Base-by-base conservation (phyloP, 2,888 invertebrate species). In the Hetaerina titia region DNA sequence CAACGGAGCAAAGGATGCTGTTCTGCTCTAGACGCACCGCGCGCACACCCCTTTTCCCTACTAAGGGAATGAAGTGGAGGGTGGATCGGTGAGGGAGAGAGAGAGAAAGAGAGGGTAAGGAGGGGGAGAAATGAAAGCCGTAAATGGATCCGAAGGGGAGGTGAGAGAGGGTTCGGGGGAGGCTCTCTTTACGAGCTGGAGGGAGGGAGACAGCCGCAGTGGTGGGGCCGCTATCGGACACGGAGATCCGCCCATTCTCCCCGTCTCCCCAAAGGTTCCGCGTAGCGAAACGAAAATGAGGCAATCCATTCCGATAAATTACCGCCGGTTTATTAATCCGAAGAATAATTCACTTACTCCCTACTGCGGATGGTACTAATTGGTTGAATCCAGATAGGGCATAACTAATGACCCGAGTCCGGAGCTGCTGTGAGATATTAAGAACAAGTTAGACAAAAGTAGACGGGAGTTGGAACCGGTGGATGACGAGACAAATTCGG, bases 291-390 rank as follows among this genome's bases (percentile, higher is more conserved):
- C 17, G 31, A 74, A 56, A 81, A 31, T 45, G 57, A 89, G 89
- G 89, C 13, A 56, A 92, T 56, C 56, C 56, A 69, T 60, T 56
- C n/a, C 92, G 92, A 92, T 92, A 92, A 92, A 92, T 92, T 92
- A 92, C 64, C 56, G 74, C 56, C 45, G 92, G 92, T 74, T 92
- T 92, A 69, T 92, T 92, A 92, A 92, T 92, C 69, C 69, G 64
- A 64, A 69, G 56, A 69, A 56, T 69, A 74, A 92, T 92, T 92
- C 69, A 69, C 92, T 57, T 57, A 56, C 45, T 74, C 69, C 92
- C 92, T 25, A 69, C 92, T 92, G 69, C 69, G 56, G 56, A 56
- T 4, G 92, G 56, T 69, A 69, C 92, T 92, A 92, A 92, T 92
- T 92, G 92, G 69, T 13, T 64, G 74, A 25, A 56, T 45, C n/a